Evolutionary conservation across 2,888 invertebrate genomes (phyloP).

Genomic region (Eubasilissa splendida): DNA sequence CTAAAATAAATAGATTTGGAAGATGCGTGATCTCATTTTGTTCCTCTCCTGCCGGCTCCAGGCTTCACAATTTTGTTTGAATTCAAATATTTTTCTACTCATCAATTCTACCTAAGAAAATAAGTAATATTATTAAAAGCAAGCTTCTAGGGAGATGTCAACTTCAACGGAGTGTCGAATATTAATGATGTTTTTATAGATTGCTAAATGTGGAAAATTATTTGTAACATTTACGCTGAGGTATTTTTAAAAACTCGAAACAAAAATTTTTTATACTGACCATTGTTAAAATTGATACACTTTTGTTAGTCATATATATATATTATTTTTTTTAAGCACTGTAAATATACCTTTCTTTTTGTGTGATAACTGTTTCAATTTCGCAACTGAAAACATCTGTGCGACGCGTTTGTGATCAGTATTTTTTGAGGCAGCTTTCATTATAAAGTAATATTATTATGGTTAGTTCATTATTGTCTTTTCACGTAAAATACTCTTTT

Average conservation of each 20-base stretch:
- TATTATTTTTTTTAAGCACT: neutral
- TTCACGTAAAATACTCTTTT: neutral
- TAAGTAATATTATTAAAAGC: neutral
- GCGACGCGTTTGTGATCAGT: neutral
- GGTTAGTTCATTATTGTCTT: neutral
- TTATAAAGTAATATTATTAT: no score
- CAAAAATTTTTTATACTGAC: neutral
- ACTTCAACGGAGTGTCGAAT: neutral
- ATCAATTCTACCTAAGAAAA: neutral
- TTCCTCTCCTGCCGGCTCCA: no score
- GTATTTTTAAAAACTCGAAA: neutral
- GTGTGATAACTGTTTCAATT: slow-evolving; percentile 2
- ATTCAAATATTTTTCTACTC: no score
- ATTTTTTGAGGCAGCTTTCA: slow-evolving; percentile 5
- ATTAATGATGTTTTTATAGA: neutral
- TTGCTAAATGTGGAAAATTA: neutral
- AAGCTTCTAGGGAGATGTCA: neutral
- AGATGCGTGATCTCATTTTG: no score
- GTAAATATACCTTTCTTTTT: slow-evolving; percentile 10
- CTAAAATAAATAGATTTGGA: no score
- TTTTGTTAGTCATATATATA: neutral
- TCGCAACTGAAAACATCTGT: neutral
- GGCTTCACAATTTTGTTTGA: no score
- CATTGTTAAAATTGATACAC: neutral
- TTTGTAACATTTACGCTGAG: neutral